A percentile compares a stretch with the other conserved stretches of the same genome.
These are phyloP conservation scores for Formicarius rufipectus DNA, from an alignment of 2,113 vertebrate species.

Conservation along the genomic window DNA sequence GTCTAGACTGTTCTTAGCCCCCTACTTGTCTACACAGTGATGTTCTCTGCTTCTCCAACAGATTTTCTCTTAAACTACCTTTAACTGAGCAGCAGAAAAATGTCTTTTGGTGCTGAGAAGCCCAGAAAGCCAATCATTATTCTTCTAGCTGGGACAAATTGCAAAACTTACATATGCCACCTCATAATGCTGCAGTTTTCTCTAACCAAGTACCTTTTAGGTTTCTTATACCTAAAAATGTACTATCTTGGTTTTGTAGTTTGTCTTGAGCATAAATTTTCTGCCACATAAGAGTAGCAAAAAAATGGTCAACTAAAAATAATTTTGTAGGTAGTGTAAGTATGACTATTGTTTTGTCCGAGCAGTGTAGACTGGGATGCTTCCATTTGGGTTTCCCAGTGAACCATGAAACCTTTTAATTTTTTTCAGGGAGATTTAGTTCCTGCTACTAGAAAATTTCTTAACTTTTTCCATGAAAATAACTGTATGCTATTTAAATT, in stretches of 20 bases:
- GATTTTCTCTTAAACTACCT: not conserved
- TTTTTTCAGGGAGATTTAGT: not conserved
- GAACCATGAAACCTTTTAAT: not conserved
- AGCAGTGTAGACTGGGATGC: not conserved
- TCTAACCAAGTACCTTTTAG: not conserved
- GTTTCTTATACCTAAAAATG: not conserved
- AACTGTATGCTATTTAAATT: not conserved
- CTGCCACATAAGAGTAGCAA: not conserved
- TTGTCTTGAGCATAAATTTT: not conserved
- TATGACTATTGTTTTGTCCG: not conserved
- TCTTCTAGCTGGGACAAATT: not conserved
- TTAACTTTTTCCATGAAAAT: not conserved
- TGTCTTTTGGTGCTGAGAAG: not conserved
- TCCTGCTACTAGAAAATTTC: not conserved
- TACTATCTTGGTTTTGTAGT: not conserved
- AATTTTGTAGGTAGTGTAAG: not conserved
- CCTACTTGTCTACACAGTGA: not conserved
- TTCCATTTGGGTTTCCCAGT: not conserved
- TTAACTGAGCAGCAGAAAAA: not conserved
- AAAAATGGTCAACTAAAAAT: not conserved
- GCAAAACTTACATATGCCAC: not conserved
- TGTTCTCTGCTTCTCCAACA: not conserved
- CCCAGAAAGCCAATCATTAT: not conserved
- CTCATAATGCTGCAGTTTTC: not conserved
- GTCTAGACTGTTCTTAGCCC: not conserved